Percentiles rank a stretch among this genome's conserved stretches.
Conservation (phyloP, 2,888 invertebrate species). For the Malthinus flaveolus region DNA sequence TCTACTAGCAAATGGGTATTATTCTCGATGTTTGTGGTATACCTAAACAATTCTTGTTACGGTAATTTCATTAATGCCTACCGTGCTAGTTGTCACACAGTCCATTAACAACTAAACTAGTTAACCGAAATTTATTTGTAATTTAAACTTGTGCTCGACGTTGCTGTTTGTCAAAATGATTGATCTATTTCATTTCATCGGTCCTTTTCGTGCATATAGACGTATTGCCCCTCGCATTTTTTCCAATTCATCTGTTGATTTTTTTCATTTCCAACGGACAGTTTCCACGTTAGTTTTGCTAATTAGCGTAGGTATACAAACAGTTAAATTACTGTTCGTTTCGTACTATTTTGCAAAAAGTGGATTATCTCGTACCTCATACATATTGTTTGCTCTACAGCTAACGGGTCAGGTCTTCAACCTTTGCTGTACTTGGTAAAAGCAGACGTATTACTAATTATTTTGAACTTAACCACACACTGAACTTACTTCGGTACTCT, state of each 20-base stretch:
- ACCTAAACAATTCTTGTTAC: constrained; percentile 3
- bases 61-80: constrained; percentile 5
- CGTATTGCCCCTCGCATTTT: constrained; percentile 8
- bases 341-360: too few relatives aligned
- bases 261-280: constrained; percentile 25
- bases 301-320: too few relatives aligned
- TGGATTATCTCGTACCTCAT: too few relatives aligned
- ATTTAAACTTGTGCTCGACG: constrained; percentile 12
- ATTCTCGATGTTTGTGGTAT: constrained; percentile 2
- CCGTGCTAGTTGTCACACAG: constrained; percentile 15
- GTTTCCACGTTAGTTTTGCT: constrained; percentile 20
- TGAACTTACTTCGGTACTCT: too few relatives aligned
- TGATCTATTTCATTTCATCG: constrained; percentile 34
- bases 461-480: too few relatives aligned
- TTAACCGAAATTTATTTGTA: constrained; percentile 19
- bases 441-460: too few relatives aligned
- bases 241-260: constrained; percentile 33
- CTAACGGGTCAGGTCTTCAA: too few relatives aligned
- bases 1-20: neutral
- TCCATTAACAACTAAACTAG: constrained; percentile 17
- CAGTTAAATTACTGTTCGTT: too few relatives aligned
- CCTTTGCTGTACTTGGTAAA: too few relatives aligned
- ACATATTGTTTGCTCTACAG: too few relatives aligned
- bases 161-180: constrained; percentile 30
- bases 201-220: constrained; percentile 12